Percentiles rank a stretch among this genome's conserved stretches.
phyloP scores from a whole-genome alignment of 2,888 invertebrate species.

The Leptarthrus brevirostris region DNA sequence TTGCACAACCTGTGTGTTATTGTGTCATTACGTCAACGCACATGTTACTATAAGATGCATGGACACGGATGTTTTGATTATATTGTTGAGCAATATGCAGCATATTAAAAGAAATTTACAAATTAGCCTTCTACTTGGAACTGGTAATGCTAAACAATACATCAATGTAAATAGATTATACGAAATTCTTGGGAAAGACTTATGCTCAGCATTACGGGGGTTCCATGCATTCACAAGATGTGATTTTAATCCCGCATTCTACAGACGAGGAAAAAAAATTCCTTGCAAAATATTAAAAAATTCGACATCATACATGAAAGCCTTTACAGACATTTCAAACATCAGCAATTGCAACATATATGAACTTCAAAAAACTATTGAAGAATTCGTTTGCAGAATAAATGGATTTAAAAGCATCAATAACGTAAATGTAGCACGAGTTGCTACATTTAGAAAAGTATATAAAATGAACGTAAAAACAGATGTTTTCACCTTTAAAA shows the following conservation, averaged over 20 bases:
- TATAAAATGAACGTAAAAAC: background rate
- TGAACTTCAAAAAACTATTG: background rate
- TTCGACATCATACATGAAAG: background rate
- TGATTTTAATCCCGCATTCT: slow-evolving; percentile 11
- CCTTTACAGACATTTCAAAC: background rate
- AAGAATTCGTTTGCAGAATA: slow-evolving; percentile 15
- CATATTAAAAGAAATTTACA: background rate
- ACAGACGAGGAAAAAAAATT: slow-evolving; percentile 3
- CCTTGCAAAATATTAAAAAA: background rate
- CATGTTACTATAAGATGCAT: too few relatives aligned
- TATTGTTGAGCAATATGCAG: too few relatives aligned
- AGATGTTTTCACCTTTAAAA: background rate
- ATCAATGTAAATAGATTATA: background rate
- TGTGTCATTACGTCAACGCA: too few relatives aligned
- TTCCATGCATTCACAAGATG: slow-evolving; percentile 14
- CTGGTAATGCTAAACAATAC: background rate
- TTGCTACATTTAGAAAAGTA: background rate
- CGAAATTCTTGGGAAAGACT: background rate
- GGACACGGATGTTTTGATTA: too few relatives aligned
- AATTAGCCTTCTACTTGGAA: background rate
- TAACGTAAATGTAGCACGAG: slow-evolving; percentile 3
- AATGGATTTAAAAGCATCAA: slow-evolving; percentile 4
- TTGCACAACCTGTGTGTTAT: too few relatives aligned
- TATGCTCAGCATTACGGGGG: background rate
- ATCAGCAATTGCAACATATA: background rate